Evolutionary conservation across 2,113 vertebrate species (phyloP), one percentile per base, ranked within the genome.

Genomic region (Fregetta grallaria): DNA sequence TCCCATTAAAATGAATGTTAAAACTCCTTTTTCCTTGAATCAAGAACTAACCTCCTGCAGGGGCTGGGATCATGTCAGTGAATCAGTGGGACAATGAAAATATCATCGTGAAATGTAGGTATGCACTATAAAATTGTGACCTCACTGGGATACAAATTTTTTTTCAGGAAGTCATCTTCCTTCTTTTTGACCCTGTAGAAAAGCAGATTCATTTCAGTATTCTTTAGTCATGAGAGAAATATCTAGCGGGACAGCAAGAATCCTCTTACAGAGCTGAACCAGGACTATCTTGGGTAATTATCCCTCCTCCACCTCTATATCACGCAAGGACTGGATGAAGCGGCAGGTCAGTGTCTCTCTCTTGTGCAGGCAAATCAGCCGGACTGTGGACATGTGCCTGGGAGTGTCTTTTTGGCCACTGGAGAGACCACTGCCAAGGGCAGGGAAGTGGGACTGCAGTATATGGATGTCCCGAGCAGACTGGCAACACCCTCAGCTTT

Each of bases 1-100:
- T 87, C 30, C 1, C 56, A 91, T 68, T 96, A 93, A 94, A 88
- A 96, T 65, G 25, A 86, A 91, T 81, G 79, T 77, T 75, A 94
- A 88, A 94, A 81, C 18, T 79, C 29, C 20, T 38, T 91, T 75
- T 94, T 50, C 42, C 77, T 91, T 71, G 55, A 89, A 83, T 74
- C 55, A 80, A 70, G 74, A 90, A 62, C 67, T 65, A 91, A 79
- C 49, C 38, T 88, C 74, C 68, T 93, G 63, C 89, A 73, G 78
- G 50, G 70, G 11, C 70, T 63, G 66, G 47, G 74, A 73, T 88
- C 81, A 73, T 13, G 77, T 76, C 67, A 83, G 87, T 80, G 88
- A 90, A 85, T 14, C 13, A 38, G 38, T 38, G 15, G 52, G 32
- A 71, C 52, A 93, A 89, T 59, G 67, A 83, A 87, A 86, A 79